phyloP scores from a whole-genome alignment of 1,140 invertebrate species.

The Aphis craccivora region DNA sequence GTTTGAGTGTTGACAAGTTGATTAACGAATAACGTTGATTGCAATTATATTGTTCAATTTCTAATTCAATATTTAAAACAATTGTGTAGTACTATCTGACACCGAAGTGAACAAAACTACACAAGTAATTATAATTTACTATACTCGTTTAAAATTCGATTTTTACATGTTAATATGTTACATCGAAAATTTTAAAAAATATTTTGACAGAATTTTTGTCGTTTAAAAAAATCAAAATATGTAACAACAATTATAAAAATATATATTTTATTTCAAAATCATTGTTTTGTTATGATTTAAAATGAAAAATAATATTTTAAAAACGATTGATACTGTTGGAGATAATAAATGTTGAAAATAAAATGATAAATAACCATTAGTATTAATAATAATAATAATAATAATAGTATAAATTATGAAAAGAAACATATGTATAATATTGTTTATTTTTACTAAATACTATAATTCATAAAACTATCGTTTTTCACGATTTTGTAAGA shows the following conservation, averaged over 20 bases:
- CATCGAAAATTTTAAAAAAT: no score
- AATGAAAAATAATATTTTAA: background rate
- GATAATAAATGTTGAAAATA: background rate
- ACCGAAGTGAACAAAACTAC: background rate
- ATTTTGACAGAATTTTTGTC: no score
- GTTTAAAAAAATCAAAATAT: background rate
- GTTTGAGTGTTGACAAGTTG: background rate
- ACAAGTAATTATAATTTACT: background rate
- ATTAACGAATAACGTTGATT: background rate
- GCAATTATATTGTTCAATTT: background rate
- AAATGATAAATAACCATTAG: no score
- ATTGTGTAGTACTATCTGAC: background rate
- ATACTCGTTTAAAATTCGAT: no score
- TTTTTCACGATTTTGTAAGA: background rate
- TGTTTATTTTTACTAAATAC: background rate
- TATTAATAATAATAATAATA: no score
- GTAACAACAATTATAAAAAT: background rate
- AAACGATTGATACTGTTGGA: background rate
- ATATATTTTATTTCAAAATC: no score
- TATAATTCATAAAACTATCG: background rate
- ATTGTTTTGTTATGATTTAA: background rate
- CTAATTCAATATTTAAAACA: background rate
- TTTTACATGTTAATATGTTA: no score
- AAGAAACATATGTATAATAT: background rate
- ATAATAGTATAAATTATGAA: background rate